Evolutionary conservation across 2,888 invertebrate genomes (phyloP).

Genomic region (Sceliomorpha sp.): DNA sequence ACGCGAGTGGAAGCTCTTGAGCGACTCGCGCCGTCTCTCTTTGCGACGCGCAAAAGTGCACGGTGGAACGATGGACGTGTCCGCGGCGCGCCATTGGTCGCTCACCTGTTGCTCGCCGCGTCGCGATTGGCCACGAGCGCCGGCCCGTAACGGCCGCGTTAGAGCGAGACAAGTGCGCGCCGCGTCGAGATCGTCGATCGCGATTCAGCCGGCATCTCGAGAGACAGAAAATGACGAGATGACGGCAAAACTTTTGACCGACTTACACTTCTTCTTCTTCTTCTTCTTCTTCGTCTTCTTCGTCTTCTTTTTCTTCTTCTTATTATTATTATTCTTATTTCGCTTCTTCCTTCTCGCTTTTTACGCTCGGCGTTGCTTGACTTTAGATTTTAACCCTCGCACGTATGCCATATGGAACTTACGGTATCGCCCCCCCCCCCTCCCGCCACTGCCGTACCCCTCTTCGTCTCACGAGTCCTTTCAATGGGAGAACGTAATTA

Average conservation of each 20-base stretch:
- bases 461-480: constrained; percentile 24
- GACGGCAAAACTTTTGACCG: constrained; percentile 51
- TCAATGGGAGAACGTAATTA: constrained; percentile 35
- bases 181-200: constrained; percentile 46
- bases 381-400: constrained; percentile 41
- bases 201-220: constrained; percentile 24
- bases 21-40: constrained; percentile 6
- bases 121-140: constrained; percentile 66
- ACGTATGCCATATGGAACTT: constrained; percentile 35
- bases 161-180: constrained; percentile 66
- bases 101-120: constrained; percentile 73
- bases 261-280: constrained; percentile 32
- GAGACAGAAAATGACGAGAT: constrained; percentile 44
- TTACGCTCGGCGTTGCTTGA: constrained; percentile 3
- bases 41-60: constrained; percentile 36
- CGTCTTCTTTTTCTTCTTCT: too few species aligned
- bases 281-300: constrained; percentile 22
- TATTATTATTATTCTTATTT: too few species aligned
- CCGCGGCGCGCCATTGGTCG: constrained; percentile 66
- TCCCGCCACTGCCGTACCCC: constrained; percentile 1
- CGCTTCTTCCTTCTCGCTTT: too few species aligned
- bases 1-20: constrained; percentile 45
- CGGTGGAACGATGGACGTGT: constrained; percentile 55
- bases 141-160: constrained; percentile 63
- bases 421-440: constrained; percentile 22